These are phyloP conservation scores for Glaucopsyche alexis DNA, from an alignment of 2,888 invertebrate genomes.

Conservation along the genomic window DNA sequence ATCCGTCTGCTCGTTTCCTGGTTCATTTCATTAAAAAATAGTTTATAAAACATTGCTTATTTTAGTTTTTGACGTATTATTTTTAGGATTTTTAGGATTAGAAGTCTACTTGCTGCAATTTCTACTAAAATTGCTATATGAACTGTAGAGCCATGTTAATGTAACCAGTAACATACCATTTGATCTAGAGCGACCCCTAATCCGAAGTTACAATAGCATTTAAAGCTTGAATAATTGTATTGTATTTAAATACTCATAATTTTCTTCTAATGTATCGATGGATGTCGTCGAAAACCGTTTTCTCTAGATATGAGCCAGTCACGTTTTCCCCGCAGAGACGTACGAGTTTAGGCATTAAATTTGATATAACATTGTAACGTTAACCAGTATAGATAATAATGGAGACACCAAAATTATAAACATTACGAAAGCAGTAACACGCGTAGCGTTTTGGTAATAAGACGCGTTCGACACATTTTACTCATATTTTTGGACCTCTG, in stretches of 20 bases:
- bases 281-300: neutral
- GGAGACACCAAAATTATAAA: constrained; percentile 44
- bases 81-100: too few species aligned
- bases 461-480: constrained; percentile 39
- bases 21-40: too few species aligned
- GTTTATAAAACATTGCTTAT: too few species aligned
- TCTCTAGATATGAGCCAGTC: neutral
- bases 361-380: constrained; percentile 14
- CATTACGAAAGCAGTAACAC: constrained; percentile 46
- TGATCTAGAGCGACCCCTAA: too few species aligned
- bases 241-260: neutral
- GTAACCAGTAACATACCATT: too few species aligned
- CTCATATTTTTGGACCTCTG: constrained; percentile 30
- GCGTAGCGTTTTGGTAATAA: constrained; percentile 39
- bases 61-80: too few species aligned
- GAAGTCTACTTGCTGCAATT: too few species aligned
- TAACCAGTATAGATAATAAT: constrained; percentile 45
- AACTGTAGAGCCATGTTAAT: too few species aligned
- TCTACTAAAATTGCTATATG: too few species aligned
- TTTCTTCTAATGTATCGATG: neutral
- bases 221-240: neutral
- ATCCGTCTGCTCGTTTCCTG: too few species aligned
- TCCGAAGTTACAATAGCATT: too few species aligned
- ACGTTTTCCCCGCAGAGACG: constrained; percentile 37
- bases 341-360: constrained; percentile 35